phyloP scores from a whole-genome alignment of 2,113 vertebrate species.

The Bufo bufo region DNA sequence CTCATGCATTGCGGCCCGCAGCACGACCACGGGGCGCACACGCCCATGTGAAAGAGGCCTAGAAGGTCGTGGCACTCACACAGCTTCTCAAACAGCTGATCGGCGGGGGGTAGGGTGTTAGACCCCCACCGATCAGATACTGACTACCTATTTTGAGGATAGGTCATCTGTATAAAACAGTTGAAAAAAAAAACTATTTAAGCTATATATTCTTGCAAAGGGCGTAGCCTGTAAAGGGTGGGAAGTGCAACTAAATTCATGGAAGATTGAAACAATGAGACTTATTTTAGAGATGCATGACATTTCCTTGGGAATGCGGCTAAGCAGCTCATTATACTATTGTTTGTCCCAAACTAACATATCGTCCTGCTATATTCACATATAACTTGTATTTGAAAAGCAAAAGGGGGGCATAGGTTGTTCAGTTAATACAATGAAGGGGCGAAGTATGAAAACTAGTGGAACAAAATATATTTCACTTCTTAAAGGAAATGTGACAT shows the following conservation, averaged over 20 bases:
- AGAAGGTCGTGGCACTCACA: too few relatives aligned
- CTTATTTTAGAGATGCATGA: slow-evolving; percentile 61
- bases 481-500: too few relatives aligned
- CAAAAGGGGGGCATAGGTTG: background rate
- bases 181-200: background rate
- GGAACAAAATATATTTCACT: background rate
- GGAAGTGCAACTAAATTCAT: slow-evolving; percentile 64
- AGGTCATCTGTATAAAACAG: too few relatives aligned
- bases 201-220: slow-evolving; percentile 60
- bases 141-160: too few relatives aligned
- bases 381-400: background rate
- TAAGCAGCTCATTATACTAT: slow-evolving; percentile 70
- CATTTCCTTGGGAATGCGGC: slow-evolving; percentile 65
- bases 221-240: slow-evolving; percentile 67
- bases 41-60: too few relatives aligned
- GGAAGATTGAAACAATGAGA: slow-evolving; percentile 64
- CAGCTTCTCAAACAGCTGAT: too few relatives aligned
- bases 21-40: too few relatives aligned
- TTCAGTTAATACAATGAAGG: too few relatives aligned
- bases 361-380: background rate
- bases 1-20: too few relatives aligned
- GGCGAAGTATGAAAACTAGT: background rate
- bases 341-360: slow-evolving; percentile 64
- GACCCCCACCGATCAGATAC: too few relatives aligned
- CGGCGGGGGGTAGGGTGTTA: too few relatives aligned